Evolutionary conservation across 1,140 invertebrate species (phyloP).

Genomic region (silkworm (Bombyx mori)): DNA sequence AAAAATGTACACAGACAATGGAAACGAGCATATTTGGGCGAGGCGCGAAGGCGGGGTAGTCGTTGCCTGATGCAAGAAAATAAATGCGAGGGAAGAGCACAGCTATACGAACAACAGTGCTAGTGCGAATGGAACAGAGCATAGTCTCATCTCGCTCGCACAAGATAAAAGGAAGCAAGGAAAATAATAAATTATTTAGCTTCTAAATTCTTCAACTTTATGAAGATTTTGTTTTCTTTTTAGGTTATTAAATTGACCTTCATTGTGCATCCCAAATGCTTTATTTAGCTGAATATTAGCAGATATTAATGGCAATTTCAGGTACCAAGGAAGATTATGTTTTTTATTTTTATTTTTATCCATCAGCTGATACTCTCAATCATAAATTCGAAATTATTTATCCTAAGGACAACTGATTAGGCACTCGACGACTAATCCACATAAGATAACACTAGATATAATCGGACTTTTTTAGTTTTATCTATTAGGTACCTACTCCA

Average conservation of each 20-base stretch:
- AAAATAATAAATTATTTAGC: slow-evolving; percentile 37
- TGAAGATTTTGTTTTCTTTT: slow-evolving; percentile 17
- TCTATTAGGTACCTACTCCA: no score
- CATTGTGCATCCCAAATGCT: slow-evolving; percentile 1
- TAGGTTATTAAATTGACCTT: slow-evolving; percentile 25
- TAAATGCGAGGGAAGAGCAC: slow-evolving; percentile 39
- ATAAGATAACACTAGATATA: no score
- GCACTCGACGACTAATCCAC: no score
- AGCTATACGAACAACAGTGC: slow-evolving; percentile 3
- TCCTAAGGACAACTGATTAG: no score
- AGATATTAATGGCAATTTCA: no score
- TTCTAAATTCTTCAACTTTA: slow-evolving; percentile 36
- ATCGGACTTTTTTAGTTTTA: no score
- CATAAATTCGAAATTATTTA: no score
- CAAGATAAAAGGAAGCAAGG: slow-evolving; percentile 43
- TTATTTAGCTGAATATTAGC: no score
- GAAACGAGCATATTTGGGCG: slow-evolving; percentile 40
- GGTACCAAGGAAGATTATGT: no score
- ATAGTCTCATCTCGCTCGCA: slow-evolving; percentile 20
- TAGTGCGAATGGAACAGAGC: slow-evolving; percentile 25
- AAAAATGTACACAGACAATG: slow-evolving; percentile 24
- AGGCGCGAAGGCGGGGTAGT: slow-evolving; percentile 56
- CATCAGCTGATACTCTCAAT: no score
- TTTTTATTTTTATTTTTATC: no score
- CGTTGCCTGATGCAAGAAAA: slow-evolving; percentile 51